These are phyloP conservation scores for Coccyzus lansbergi DNA, from an alignment of 2,797 vertebrate species.

Conservation along the genomic window DNA sequence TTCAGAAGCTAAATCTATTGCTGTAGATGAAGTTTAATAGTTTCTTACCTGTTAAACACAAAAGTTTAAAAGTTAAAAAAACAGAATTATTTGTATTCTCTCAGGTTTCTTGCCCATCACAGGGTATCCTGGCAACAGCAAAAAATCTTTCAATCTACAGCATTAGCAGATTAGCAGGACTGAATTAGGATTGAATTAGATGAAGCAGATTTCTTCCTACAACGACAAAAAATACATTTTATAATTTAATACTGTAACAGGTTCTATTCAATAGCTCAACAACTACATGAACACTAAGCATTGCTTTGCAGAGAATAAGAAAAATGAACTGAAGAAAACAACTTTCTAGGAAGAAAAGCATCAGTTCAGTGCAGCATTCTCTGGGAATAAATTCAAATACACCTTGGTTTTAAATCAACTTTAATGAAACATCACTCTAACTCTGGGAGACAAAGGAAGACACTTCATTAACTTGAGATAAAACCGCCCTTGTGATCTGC, in stretches of 20 bases:
- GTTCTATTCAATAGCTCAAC: neutral
- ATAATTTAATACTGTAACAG: conserved; percentile 20
- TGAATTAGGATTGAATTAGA: conserved; percentile 61
- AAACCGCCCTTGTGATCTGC: neutral
- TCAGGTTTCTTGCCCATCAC: conserved; percentile 95
- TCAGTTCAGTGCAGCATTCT: neutral
- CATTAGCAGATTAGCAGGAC: conserved; percentile 73
- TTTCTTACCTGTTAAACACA: conserved; percentile 81
- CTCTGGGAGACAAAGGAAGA: neutral
- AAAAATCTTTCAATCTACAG: conserved; percentile 73
- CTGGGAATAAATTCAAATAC: neutral
- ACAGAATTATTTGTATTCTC: conserved; percentile 81
- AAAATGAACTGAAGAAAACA: neutral
- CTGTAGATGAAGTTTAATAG: conserved; percentile 29
- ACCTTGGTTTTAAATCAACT: neutral
- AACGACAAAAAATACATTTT: conserved; percentile 58
- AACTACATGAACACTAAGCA: neutral
- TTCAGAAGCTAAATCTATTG: conserved; percentile 10
- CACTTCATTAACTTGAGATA: neutral
- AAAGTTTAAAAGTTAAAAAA: conserved; percentile 74
- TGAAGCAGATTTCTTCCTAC: conserved; percentile 72
- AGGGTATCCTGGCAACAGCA: conserved; percentile 83
- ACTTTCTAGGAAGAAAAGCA: neutral
- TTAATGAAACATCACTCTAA: neutral
- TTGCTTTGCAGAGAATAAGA: neutral